Evolutionary conservation across 2,888 invertebrate genomes (phyloP).

Genomic region (Tipula unca): DNA sequence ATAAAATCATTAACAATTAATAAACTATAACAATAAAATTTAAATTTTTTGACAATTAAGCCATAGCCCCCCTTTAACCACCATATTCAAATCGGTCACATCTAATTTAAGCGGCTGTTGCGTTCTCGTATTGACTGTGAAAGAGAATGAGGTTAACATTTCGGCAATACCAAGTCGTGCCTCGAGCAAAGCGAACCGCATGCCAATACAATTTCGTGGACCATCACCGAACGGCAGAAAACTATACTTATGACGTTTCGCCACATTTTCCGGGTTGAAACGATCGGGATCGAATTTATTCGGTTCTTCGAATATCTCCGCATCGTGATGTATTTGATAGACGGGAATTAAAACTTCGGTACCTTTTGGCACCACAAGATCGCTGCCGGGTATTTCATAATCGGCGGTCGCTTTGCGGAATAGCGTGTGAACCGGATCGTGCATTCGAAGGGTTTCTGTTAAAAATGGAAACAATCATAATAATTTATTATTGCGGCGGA

Average conservation of each 20-base stretch:
- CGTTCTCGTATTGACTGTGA: background rate
- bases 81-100: background rate
- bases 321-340: constrained; percentile 34
- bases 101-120: background rate
- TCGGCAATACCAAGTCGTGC: constrained; percentile 32
- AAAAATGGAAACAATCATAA: background rate
- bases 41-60: background rate
- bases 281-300: constrained; percentile 35
- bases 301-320: constrained; percentile 34
- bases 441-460: constrained; percentile 39
- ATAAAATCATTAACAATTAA: background rate
- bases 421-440: constrained; percentile 40
- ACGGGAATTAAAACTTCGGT: constrained; percentile 30
- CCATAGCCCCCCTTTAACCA: background rate
- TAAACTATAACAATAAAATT: background rate
- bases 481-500: background rate
- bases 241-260: constrained; percentile 30
- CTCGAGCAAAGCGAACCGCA: constrained; percentile 39
- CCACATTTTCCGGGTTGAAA: constrained; percentile 30
- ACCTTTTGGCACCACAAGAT: constrained; percentile 29
- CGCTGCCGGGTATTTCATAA: constrained; percentile 30
- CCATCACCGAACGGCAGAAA: constrained; percentile 37
- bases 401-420: constrained; percentile 39
- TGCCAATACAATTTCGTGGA: constrained; percentile 36
- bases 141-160: constrained; percentile 25